phyloP scores from a whole-genome alignment of 2,797 vertebrate species.

The Tarsius wallacei region DNA sequence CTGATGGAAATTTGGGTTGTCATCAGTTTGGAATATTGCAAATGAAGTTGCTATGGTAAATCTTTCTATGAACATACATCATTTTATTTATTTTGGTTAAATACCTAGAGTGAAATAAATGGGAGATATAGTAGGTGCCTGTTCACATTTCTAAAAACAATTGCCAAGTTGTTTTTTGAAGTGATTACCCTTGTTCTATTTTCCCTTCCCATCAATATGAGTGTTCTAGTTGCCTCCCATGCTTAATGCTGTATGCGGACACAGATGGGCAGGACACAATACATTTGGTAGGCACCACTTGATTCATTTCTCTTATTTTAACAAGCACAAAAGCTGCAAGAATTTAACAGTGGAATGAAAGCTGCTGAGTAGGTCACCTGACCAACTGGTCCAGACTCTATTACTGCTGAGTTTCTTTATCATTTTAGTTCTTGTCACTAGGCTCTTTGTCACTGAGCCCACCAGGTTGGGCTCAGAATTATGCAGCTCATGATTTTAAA shows the following conservation, averaged over 20 bases:
- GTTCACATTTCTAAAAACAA: neutral
- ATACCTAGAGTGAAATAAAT: neutral
- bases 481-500: neutral
- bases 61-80: neutral
- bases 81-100: neutral
- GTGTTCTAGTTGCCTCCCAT: neutral
- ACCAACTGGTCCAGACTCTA: neutral
- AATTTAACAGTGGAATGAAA: neutral
- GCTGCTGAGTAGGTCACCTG: neutral
- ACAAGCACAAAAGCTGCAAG: neutral
- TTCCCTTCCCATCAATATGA: neutral
- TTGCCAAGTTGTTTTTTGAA: neutral
- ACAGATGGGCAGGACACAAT: neutral
- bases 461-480: neutral
- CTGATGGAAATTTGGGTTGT: neutral
- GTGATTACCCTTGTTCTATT: neutral
- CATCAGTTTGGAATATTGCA: neutral
- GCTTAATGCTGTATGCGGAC: neutral
- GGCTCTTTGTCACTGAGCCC: neutral
- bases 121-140: neutral
- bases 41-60: neutral
- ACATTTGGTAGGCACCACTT: neutral
- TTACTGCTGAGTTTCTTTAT: neutral
- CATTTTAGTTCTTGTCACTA: neutral
- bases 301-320: neutral